These are phyloP conservation scores for Dasyornis broadbenti DNA, from an alignment of 2,113 vertebrate genomes.

Conservation along the genomic window DNA sequence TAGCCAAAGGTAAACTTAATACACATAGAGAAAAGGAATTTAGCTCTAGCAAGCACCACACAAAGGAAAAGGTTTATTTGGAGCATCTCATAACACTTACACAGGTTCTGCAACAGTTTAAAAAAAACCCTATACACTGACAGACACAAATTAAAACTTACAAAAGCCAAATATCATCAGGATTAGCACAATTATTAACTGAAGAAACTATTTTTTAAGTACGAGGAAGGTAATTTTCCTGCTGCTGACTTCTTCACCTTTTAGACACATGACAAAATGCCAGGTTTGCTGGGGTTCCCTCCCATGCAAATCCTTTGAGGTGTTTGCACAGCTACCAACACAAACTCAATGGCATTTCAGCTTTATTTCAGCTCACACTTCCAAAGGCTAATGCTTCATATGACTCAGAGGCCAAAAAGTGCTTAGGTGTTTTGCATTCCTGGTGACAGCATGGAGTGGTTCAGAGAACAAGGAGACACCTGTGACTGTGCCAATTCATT, in stretches of 20 bases:
- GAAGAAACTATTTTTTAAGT: background rate
- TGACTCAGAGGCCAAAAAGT: background rate
- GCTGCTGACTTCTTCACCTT: background rate
- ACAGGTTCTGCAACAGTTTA: background rate
- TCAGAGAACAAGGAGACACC: background rate
- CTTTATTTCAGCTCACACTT: background rate
- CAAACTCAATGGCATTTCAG: background rate
- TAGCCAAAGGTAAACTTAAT: background rate
- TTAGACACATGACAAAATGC: background rate
- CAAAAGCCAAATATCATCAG: background rate
- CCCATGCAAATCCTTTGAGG: background rate
- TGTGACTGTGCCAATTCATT: background rate
- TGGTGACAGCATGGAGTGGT: background rate
- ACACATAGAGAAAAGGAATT: background rate
- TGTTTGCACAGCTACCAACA: background rate
- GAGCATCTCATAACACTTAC: background rate
- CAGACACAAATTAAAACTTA: background rate
- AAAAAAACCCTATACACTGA: background rate
- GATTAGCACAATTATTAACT: background rate
- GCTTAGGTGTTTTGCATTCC: background rate
- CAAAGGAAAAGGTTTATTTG: background rate
- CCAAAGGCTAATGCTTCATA: background rate
- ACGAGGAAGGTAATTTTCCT: background rate
- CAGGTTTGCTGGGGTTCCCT: background rate
- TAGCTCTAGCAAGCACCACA: background rate